A percentile compares a stretch with the other conserved stretches of the same genome.
phyloP scores from a whole-genome alignment of 2,888 invertebrate species.

The Pilophorus perplexus region DNA sequence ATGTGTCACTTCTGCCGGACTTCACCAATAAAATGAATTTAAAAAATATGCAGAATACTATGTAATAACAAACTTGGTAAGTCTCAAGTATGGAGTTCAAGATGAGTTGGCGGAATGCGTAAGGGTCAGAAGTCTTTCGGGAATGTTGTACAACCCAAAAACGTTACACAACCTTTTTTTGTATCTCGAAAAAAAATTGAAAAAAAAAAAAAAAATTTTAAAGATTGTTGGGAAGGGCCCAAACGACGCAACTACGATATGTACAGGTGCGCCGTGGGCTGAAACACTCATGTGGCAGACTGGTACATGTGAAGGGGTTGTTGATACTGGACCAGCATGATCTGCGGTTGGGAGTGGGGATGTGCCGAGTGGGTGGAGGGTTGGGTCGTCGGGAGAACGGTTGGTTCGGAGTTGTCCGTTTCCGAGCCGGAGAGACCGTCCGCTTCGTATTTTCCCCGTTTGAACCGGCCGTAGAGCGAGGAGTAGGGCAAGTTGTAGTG shows the following conservation, averaged over 20 bases:
- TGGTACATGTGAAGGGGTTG: slow-evolving; percentile 50
- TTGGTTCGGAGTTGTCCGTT: slow-evolving; percentile 38
- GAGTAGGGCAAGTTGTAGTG: slow-evolving; percentile 89
- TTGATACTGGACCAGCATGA: slow-evolving; percentile 50
- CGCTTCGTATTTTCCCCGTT: slow-evolving; percentile 77
- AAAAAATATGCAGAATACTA: too few species aligned
- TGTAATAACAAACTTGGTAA: too few species aligned
- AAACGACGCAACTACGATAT: slow-evolving; percentile 41
- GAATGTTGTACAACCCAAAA: too few species aligned
- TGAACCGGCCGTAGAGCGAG: slow-evolving; percentile 83
- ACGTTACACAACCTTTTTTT: too few species aligned
- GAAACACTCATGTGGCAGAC: slow-evolving; percentile 47
- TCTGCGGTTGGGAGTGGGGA: slow-evolving; percentile 45
- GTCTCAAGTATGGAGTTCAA: too few species aligned
- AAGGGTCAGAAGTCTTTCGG: too few species aligned
- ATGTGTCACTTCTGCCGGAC: too few species aligned
- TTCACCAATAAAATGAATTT: too few species aligned
- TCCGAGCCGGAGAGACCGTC: slow-evolving; percentile 49
- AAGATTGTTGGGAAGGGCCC: slow-evolving; percentile 11
- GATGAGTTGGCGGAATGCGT: too few species aligned
- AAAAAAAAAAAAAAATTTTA: too few species aligned
- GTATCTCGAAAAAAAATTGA: too few species aligned
- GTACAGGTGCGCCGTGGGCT: slow-evolving; percentile 43
- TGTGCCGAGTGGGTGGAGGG: slow-evolving; percentile 40
- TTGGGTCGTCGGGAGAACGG: slow-evolving; percentile 35